Evolutionary conservation across 2,888 invertebrate genomes (phyloP).

Genomic region (Panopea generosa): DNA sequence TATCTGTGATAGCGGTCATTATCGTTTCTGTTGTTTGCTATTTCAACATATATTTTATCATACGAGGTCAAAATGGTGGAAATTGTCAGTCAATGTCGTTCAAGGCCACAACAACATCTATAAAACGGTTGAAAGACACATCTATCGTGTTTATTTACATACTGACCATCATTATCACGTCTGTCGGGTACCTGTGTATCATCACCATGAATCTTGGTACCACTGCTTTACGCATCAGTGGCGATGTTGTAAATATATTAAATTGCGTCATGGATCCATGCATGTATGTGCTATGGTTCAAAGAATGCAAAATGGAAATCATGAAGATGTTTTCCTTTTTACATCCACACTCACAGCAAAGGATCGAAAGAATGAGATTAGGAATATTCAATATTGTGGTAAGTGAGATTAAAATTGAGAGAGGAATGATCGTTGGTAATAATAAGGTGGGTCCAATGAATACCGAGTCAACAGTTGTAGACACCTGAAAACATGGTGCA

Average conservation of each 20-base stretch:
- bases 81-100: too few relatives aligned
- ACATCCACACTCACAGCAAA: background rate
- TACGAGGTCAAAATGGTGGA: conserved; percentile 3
- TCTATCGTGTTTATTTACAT: conserved; percentile 40
- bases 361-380: conserved; percentile 21
- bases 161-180: conserved; percentile 16
- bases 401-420: background rate
- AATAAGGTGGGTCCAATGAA: too few relatives aligned
- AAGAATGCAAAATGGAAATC: conserved; percentile 9
- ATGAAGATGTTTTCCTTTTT: conserved; percentile 13
- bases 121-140: conserved; percentile 13
- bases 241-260: conserved; percentile 6
- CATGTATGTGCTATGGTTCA: conserved; percentile 16
- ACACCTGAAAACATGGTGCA: too few relatives aligned
- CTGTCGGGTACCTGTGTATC: conserved; percentile 15
- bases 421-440: conserved; percentile 1
- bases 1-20: conserved; percentile 6
- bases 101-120: too few relatives aligned
- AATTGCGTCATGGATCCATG: conserved; percentile 15
- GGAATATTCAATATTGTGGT: conserved; percentile 17
- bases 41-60: conserved; percentile 27
- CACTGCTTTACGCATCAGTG: background rate
- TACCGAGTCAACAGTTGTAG: too few relatives aligned
- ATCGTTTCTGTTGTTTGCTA: conserved; percentile 20
- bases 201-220: conserved; percentile 12